Evolutionary conservation across 2,888 invertebrate species (phyloP), one percentile per base, ranked within the genome.

Genomic region (Hartigia nigra): DNA sequence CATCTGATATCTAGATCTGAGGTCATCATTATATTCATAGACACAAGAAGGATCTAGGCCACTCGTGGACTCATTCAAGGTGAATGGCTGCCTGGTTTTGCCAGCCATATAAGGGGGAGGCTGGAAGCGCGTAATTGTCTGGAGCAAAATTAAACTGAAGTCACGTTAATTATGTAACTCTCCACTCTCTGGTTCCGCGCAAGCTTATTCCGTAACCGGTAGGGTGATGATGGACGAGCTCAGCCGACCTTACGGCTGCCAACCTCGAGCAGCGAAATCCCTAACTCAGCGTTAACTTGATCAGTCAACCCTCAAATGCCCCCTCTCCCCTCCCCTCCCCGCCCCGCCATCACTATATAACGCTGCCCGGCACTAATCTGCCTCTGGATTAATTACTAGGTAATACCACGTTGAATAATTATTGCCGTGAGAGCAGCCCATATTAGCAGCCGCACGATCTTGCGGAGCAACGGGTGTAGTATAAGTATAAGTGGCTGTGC

Each of bases 291-390:
- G 90, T 84, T 91, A 91, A 91, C 89, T 89, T 89, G 88, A 91
- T 91, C 90, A 91, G 90, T 90, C 91, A 90, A 89, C 91, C 88
- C 90, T 86, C 86, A n/a, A n/a, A n/a, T n/a, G n/a, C n/a, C n/a
- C n/a, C n/a, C n/a, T n/a, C n/a, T n/a, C n/a, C n/a, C n/a, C n/a
- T n/a, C n/a, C n/a, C n/a, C n/a, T n/a, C n/a, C n/a, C n/a, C n/a
- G n/a, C n/a, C n/a, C n/a, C n/a, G n/a, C n/a, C n/a, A n/a, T 87
- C 87, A 84, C 84, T 84, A 81, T 81, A 77, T 78, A 80, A 80
- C 85, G 84, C 86, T 86, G 84, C 88, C 87, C 86, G 84, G 85
- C 87, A 84, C 88, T 88, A 90, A 90, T 91, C 88, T 89, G 86
- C 88, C 86, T 89, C 86, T 84, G 85, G 90, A 91, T 90, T 89